Evolutionary conservation across 1,140 invertebrate species (phyloP), one percentile per base, ranked within the genome.

Genomic region (Gonioctena quinquepunctata): DNA sequence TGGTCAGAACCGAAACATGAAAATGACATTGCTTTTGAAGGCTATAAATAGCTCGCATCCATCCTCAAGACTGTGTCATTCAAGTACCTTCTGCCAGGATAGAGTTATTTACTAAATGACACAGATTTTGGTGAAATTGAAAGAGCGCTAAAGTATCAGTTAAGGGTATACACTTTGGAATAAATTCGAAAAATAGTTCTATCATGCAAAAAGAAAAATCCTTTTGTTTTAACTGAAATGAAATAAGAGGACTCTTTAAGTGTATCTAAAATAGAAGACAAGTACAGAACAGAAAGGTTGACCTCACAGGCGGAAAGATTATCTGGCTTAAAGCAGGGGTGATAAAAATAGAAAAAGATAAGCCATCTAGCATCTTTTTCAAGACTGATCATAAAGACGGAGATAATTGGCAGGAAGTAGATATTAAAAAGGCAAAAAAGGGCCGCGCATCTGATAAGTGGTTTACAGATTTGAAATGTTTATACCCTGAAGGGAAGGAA

Each of bases 141-240:
- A 69, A 64, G 52, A 28, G 49, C 33, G 2, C 66, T 83, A 6
- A 83, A 82, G 77, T 13, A 70, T 21, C 71, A 81, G 22, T 60
- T 77, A 68, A 21, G 79, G 27, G 33, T 81, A 26, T 82, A 81
- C 64, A 70, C 76, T 18, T 60, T 69, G 18, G 66, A 74, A n/a
- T 76, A 82, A 13, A 81, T 80, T 61, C 73, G 77, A 13, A 64
- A 76, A 25, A 56, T 79, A 49, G 80, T 80, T 71, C 73, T 70
- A 69, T 54, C n/a, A n/a, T 75, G 76, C 25, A 69, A 70, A 57
- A 76, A 62, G 56, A 79, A 77, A 66, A 78, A 59, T 59, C 23
- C 56, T 11, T 8, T 59, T 23, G 16, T 23, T 59, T 18, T 59
- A 7, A 7, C 5, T 8, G 21, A 28, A 69, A 64, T 57, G 8